A percentile compares a stretch with the other conserved stretches of the same genome.
These are phyloP conservation scores for Phyllotreta cruciferae DNA, from an alignment of 2,888 invertebrate genomes.

Conservation along the genomic window DNA sequence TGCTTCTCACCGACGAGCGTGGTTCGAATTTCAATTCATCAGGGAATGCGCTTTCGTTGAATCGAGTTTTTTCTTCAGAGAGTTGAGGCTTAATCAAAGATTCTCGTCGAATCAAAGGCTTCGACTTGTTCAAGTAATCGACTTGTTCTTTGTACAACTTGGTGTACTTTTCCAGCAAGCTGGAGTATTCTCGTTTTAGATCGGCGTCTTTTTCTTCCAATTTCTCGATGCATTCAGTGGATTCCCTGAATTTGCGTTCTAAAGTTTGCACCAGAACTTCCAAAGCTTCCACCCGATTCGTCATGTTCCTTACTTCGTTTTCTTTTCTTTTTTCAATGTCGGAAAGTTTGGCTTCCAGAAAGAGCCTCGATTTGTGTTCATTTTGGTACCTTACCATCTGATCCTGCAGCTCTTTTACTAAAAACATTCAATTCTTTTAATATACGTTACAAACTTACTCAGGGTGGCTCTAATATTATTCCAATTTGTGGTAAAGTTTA, in stretches of 20 bases:
- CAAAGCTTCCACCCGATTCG: background rate
- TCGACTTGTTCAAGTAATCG: slow-evolving; percentile 7
- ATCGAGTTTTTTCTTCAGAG: too few species aligned
- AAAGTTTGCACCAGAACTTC: slow-evolving; percentile 8
- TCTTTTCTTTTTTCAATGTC: background rate
- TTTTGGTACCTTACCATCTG: slow-evolving; percentile 1
- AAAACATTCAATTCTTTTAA: background rate
- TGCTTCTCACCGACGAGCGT: too few species aligned
- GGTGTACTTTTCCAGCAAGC: slow-evolving; percentile 4
- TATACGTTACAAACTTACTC: background rate
- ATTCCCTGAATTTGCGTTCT: slow-evolving; percentile 5
- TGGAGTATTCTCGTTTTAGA: slow-evolving; percentile 10
- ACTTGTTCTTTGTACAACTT: slow-evolving; percentile 5
- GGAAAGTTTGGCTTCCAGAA: slow-evolving; percentile 1
- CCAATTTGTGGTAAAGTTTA: too few species aligned
- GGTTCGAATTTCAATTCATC: too few species aligned
- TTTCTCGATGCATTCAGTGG: slow-evolving; percentile 3
- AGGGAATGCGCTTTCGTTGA: too few species aligned
- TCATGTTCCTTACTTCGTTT: background rate
- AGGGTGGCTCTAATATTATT: too few species aligned
- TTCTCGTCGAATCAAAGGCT: background rate
- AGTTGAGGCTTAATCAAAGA: too few species aligned
- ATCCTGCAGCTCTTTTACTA: slow-evolving; percentile 6
- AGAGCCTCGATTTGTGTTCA: background rate
- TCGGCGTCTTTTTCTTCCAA: slow-evolving; percentile 5